These are phyloP conservation scores for Vannuccia rotundouncinata DNA, from an alignment of 2,888 invertebrate genomes.

Conservation along the genomic window DNA sequence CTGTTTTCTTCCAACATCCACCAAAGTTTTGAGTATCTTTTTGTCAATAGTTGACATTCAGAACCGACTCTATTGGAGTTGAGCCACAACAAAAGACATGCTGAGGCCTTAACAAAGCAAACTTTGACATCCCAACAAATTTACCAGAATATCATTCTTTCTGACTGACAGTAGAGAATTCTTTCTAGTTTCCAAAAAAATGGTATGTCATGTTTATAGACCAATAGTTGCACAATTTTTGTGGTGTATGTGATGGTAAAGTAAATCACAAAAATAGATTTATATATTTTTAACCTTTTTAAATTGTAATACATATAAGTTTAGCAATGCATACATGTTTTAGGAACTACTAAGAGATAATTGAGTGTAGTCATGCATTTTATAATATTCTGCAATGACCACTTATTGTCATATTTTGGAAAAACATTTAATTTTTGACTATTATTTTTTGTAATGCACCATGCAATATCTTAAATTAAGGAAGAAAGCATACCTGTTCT, in stretches of 20 bases:
- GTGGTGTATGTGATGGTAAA: too few relatives aligned
- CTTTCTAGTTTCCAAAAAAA: background rate
- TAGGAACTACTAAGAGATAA: conserved; percentile 21
- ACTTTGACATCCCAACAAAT: too few relatives aligned
- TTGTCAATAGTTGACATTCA: too few relatives aligned
- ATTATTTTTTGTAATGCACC: background rate
- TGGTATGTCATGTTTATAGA: background rate
- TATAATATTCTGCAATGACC: conserved; percentile 7
- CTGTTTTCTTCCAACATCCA: too few relatives aligned
- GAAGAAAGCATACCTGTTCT: background rate
- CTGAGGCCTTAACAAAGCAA: too few relatives aligned
- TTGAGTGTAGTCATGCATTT: background rate
- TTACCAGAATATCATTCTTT: too few relatives aligned
- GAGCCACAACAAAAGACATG: too few relatives aligned
- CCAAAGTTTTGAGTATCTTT: too few relatives aligned
- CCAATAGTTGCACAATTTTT: background rate
- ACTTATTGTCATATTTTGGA: background rate
- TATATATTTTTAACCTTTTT: background rate
- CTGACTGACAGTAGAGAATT: too few relatives aligned
- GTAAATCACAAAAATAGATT: conserved; percentile 35
- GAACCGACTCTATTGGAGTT: too few relatives aligned
- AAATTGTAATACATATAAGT: background rate
- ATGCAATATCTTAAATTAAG: conserved; percentile 17
- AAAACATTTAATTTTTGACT: background rate
- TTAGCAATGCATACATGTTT: conserved; percentile 18